phyloP scores from a whole-genome alignment of 2,797 vertebrate genomes.

The Spea hammondii region DNA sequence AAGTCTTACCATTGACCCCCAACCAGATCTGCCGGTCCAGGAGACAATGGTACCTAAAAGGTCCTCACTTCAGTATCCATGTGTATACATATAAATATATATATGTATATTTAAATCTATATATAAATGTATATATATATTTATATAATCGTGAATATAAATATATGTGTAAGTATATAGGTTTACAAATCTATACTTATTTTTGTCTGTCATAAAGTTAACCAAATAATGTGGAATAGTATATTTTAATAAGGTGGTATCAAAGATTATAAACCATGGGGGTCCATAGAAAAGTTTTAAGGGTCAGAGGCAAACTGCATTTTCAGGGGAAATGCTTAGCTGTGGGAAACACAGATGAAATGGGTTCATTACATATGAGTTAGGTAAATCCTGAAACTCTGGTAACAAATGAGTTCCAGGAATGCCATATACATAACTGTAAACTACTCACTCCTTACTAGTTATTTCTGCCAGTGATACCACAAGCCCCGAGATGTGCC shows the following conservation, averaged over 20 bases:
- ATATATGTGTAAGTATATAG: slow-evolving; percentile 43
- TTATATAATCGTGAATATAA: slow-evolving; percentile 29
- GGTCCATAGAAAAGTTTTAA: neutral
- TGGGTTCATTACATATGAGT: neutral
- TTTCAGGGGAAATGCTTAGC: neutral
- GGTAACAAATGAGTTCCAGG: neutral
- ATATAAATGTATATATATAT: slow-evolving; percentile 41
- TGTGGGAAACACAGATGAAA: neutral
- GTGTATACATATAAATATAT: slow-evolving; percentile 40
- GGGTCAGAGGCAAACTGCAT: neutral
- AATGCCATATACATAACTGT: too few species aligned
- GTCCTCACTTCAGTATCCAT: slow-evolving; percentile 18
- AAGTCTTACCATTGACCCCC: slow-evolving; percentile 3
- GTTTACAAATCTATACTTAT: slow-evolving; percentile 34
- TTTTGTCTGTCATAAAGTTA: slow-evolving; percentile 30
- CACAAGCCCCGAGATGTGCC: too few species aligned
- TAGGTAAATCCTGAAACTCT: neutral
- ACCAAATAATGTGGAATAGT: slow-evolving; percentile 12
- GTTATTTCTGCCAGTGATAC: too few species aligned
- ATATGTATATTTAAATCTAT: slow-evolving; percentile 40
- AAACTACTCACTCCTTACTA: too few species aligned
- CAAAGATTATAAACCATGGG: neutral
- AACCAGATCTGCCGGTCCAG: neutral
- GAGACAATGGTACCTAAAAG: neutral
- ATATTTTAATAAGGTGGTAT: slow-evolving; percentile 3